phyloP scores from a whole-genome alignment of 2,888 invertebrate species.

The Drosophila mulleri region DNA sequence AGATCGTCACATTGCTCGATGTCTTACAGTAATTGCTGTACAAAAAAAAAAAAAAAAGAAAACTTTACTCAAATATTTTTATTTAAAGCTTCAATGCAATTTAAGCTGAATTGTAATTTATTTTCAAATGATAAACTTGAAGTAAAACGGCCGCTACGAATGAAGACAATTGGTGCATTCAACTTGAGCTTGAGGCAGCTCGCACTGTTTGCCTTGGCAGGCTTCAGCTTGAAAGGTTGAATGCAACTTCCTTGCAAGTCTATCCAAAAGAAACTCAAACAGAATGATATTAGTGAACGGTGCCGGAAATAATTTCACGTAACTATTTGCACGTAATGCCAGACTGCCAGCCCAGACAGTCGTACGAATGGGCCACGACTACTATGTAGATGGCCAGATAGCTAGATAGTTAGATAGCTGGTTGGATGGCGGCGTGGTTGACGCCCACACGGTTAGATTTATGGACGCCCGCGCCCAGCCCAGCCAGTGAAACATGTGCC shows the following conservation, averaged over 20 bases:
- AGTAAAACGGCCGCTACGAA: background rate
- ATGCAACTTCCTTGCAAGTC: slow-evolving; percentile 65
- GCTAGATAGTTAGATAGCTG: slow-evolving; percentile 29
- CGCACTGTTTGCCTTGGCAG: slow-evolving; percentile 31
- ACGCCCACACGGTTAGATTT: slow-evolving; percentile 61
- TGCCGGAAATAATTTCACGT: slow-evolving; percentile 76
- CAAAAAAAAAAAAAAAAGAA: too few relatives aligned
- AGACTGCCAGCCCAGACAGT: slow-evolving; percentile 34
- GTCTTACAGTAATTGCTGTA: too few relatives aligned
- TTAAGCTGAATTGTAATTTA: too few relatives aligned
- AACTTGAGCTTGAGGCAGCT: background rate
- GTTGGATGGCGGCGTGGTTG: slow-evolving; percentile 32
- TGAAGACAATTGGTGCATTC: slow-evolving; percentile 8
- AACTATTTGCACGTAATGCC: slow-evolving; percentile 73
- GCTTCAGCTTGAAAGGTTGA: slow-evolving; percentile 38
- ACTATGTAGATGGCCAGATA: slow-evolving; percentile 18
- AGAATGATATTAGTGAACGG: slow-evolving; percentile 68
- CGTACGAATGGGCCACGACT: background rate
- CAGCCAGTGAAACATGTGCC: slow-evolving; percentile 53
- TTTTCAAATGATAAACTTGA: background rate
- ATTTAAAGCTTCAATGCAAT: too few relatives aligned
- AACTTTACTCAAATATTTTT: too few relatives aligned
- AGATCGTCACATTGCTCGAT: too few relatives aligned
- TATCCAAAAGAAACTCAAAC: slow-evolving; percentile 52
- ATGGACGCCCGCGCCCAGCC: slow-evolving; percentile 44